phyloP scores from a whole-genome alignment of 2,113 vertebrate genomes.

The Herpetotheres cachinnans region DNA sequence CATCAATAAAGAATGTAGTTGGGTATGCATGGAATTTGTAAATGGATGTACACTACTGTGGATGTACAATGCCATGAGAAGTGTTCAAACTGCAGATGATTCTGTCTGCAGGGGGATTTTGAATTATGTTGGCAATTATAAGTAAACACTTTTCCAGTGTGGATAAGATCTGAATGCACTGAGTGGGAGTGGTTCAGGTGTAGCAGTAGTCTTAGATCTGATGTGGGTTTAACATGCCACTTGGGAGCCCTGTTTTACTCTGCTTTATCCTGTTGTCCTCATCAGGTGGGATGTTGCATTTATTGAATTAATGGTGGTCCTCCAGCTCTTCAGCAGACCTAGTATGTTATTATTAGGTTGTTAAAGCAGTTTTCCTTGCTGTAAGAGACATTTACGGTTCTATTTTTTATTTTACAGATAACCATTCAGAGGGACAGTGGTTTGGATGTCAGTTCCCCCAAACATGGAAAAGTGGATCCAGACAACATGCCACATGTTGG shows the following conservation, averaged over 20 bases:
- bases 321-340: background rate
- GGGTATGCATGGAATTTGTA: background rate
- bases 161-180: background rate
- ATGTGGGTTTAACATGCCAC: background rate
- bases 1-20: background rate
- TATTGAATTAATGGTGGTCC: background rate
- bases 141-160: background rate
- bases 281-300: background rate
- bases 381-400: background rate
- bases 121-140: background rate
- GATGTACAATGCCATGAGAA: background rate
- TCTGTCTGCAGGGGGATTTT: background rate
- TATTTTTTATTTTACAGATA: slow-evolving; percentile 76
- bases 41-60: background rate
- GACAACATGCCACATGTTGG: slow-evolving; percentile 89
- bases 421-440: slow-evolving; percentile 90
- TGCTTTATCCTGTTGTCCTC: background rate
- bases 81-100: background rate
- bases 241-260: background rate
- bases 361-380: background rate
- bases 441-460: slow-evolving; percentile 88
- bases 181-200: background rate
- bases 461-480: slow-evolving; percentile 89
- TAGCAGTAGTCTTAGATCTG: background rate
- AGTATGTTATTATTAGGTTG: background rate